A percentile compares a stretch with the other conserved stretches of the same genome.
phyloP scores from a whole-genome alignment of 92 coral and sea anemone species.

The Phenganax stokvisi region DNA sequence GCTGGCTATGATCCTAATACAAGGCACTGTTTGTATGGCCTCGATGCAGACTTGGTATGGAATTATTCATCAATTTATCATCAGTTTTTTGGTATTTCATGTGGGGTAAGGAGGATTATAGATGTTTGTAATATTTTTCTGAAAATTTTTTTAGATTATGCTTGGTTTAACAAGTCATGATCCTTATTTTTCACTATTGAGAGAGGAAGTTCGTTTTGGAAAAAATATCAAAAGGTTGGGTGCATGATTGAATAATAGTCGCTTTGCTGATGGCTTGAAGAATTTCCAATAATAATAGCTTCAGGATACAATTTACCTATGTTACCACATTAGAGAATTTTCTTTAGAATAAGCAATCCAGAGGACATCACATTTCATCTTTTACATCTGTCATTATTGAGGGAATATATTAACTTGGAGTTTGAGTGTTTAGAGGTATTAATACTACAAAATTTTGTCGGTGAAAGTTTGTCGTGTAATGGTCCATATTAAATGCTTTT shows the following conservation, averaged over 20 bases:
- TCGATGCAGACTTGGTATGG: slow-evolving; percentile 94
- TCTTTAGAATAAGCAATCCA: slow-evolving; percentile 73
- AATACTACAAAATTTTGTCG: not conserved
- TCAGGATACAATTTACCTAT: no score
- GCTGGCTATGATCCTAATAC: slow-evolving; percentile 87
- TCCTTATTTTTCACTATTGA: slow-evolving; percentile 84
- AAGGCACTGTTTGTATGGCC: slow-evolving; percentile 92
- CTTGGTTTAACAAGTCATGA: slow-evolving; percentile 86
- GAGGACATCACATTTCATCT: slow-evolving; percentile 93
- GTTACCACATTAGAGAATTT: not conserved
- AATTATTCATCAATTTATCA: not conserved
- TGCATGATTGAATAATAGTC: not conserved
- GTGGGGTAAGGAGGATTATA: not conserved
- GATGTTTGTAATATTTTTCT: no score
- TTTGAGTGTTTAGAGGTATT: slow-evolving; percentile 73
- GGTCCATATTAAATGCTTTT: not conserved
- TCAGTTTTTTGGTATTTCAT: not conserved
- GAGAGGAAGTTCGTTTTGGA: slow-evolving; percentile 94
- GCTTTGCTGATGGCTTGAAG: not conserved
- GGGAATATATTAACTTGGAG: slow-evolving; percentile 96
- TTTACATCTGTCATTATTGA: slow-evolving; percentile 79
- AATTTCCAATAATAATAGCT: no score
- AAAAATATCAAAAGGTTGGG: slow-evolving; percentile 78
- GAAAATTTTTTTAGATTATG: slow-evolving; percentile 61
- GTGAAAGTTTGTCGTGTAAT: not conserved